phyloP scores from a whole-genome alignment of 2,113 vertebrate genomes.

The Sporophila hypoxantha region DNA sequence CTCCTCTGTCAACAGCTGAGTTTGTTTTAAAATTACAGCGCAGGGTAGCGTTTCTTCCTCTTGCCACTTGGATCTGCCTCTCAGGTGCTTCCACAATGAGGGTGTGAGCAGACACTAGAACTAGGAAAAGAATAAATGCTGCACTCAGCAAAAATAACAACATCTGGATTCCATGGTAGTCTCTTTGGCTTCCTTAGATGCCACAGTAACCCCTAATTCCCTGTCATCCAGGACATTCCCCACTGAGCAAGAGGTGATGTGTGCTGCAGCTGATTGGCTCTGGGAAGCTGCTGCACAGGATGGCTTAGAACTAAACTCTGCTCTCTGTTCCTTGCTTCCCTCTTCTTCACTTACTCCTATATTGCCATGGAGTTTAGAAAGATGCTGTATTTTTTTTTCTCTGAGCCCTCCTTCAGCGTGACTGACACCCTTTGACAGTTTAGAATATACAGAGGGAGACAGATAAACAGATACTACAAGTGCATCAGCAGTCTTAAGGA shows the following conservation, averaged over 20 bases:
- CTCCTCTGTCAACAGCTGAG: accelerated
- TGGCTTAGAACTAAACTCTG: not conserved
- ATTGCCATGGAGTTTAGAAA: not conserved
- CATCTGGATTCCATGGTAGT: not conserved
- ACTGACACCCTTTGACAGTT: not conserved
- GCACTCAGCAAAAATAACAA: not conserved
- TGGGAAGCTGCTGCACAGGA: not conserved
- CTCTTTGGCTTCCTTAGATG: not conserved
- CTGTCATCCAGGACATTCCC: not conserved
- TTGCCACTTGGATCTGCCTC: slow-evolving; percentile 51
- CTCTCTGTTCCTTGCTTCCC: not conserved
- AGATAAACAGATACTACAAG: not conserved
- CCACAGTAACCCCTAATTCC: not conserved
- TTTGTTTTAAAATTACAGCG: slow-evolving; percentile 70
- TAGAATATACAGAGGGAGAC: not conserved
- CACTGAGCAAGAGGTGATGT: not conserved
- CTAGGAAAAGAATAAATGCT: slow-evolving; percentile 55
- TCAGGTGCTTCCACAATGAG: slow-evolving; percentile 68
- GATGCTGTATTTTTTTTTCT: not conserved
- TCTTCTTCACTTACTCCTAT: not conserved
- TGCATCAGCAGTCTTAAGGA: not conserved
- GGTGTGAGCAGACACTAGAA: slow-evolving; percentile 52
- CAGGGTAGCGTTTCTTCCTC: slow-evolving; percentile 61
- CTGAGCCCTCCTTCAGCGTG: not conserved
- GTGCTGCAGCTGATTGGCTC: not conserved